Percentiles rank a stretch among this genome's conserved stretches.
Conservation (phyloP, 2,888 invertebrate species). For the Sphaerophoria rueppellii region DNA sequence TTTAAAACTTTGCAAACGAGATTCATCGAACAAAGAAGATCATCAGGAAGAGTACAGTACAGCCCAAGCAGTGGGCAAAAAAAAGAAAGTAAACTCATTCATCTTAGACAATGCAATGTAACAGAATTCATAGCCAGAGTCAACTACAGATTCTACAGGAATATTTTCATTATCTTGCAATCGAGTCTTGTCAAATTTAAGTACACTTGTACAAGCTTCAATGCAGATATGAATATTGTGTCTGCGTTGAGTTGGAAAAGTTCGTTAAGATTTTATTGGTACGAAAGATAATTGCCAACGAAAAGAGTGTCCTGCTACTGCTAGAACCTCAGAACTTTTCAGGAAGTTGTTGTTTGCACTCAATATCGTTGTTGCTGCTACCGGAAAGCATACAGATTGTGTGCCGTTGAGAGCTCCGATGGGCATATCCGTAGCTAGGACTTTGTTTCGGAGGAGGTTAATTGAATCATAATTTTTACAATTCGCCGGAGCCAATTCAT, state of each 20-base stretch:
- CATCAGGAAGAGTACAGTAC: constrained; percentile 4
- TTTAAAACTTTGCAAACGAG: constrained; percentile 70
- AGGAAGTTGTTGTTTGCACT: constrained; percentile 66
- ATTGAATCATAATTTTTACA: too few relatives aligned
- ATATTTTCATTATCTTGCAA: constrained; percentile 47
- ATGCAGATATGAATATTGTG: background rate
- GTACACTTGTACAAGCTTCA: background rate
- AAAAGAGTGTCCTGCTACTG: constrained; percentile 30
- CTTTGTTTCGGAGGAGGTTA: too few relatives aligned
- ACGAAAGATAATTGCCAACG: constrained; percentile 63
- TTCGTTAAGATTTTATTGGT: constrained; percentile 59
- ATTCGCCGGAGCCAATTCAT: too few relatives aligned
- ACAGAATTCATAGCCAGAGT: constrained; percentile 63
- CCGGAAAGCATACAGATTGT: constrained; percentile 30
- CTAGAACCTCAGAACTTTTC: constrained; percentile 51
- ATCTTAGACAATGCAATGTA: constrained; percentile 39
- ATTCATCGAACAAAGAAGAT: constrained; percentile 63
- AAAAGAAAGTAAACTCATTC: constrained; percentile 20
- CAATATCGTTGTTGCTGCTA: constrained; percentile 8
- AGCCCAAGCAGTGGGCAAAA: constrained; percentile 3
- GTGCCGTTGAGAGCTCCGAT: constrained; percentile 11
- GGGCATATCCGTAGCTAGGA: too few relatives aligned
- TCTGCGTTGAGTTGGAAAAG: constrained; percentile 44
- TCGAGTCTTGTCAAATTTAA: constrained; percentile 5
- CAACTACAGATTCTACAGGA: constrained; percentile 52